Evolutionary conservation across 2,797 vertebrate genomes (phyloP), one percentile per base, ranked within the genome.

Genomic region (Peromyscus attwateri): DNA sequence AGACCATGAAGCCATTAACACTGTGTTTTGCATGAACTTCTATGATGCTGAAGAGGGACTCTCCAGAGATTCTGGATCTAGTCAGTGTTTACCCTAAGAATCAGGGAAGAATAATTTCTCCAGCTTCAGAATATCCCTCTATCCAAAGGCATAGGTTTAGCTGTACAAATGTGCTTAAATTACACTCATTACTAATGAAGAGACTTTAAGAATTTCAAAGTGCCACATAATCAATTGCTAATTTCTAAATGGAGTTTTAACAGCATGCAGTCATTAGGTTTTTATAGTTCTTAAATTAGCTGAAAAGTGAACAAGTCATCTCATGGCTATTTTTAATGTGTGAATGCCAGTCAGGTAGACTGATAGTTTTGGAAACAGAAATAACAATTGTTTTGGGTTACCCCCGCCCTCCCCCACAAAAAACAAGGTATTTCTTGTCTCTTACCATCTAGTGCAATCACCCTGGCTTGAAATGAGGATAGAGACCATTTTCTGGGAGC

Each of bases 191-290:
- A 87, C 75, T 97, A 96, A 96, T 80, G 68, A 97, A 97, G 80
- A 96, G 81, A 94, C 64, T 71, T 95, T 93, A 93, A 94, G 87
- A 97, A 96, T 89, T 95, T 92, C 89, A 81, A 95, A 95, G 91
- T 95, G 71, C 76, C 73, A 88, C 73, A 90, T 82, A 95, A 97
- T 96, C 96, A 96, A 91, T 95, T 92, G 73, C 76, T 97, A 89
- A 92, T 97, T 96, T 94, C 96, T 83, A 95, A 97, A 93, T 84
- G 21, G 71, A 95, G 57, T 94, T 93, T 95, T 97, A 96, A 52
- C 73, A 96, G 84, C 93, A 87, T 90, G 85, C 55, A 76, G 49
- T 91, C 88, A 95, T 89, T 95, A 95, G 40, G 25, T 80, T 96
- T 96, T 97, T 95, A 89, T 88, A 95, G 94, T 95, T 96, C 77